Percentiles rank a stretch among this genome's conserved stretches.
These are phyloP conservation scores for Neoniphon sammara DNA, from an alignment of 2,797 vertebrate genomes.

Conservation along the genomic window DNA sequence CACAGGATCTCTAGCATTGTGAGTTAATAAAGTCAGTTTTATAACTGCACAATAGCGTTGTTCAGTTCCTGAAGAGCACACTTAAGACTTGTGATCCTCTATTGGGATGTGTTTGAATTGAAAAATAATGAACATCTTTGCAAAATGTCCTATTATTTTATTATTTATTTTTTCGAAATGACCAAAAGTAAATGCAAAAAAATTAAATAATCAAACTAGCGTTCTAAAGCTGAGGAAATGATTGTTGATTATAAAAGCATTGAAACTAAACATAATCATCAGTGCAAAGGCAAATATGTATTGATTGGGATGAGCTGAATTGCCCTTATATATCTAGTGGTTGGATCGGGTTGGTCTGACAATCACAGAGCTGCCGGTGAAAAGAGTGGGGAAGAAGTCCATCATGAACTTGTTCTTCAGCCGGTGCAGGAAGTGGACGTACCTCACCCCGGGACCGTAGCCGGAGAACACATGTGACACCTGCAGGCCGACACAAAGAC, in stretches of 20 bases:
- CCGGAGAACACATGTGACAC: constrained; percentile 87
- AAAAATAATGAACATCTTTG: neutral
- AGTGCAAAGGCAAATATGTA: neutral
- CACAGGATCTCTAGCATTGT: no score
- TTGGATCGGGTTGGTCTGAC: constrained; percentile 70
- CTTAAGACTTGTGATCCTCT: no score
- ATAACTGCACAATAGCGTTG: constrained; percentile 6
- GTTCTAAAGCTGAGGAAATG: neutral
- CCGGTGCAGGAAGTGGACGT: constrained; percentile 83
- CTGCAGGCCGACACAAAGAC: constrained; percentile 72
- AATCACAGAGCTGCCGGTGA: constrained; percentile 83
- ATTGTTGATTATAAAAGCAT: neutral
- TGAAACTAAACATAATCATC: neutral
- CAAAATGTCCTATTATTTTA: no score
- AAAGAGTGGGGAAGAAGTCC: constrained; percentile 78
- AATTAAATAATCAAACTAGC: neutral
- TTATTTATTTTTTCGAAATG: neutral
- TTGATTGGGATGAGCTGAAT: neutral
- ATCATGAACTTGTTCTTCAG: constrained; percentile 83
- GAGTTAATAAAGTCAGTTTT: neutral
- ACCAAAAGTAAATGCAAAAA: neutral
- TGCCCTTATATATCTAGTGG: constrained; percentile 5
- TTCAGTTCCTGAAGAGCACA: neutral
- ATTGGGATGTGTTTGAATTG: no score
- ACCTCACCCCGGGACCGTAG: constrained; percentile 87